phyloP scores from a whole-genome alignment of 1,140 invertebrate species.

The Ceratoteleas bidentatus region DNA sequence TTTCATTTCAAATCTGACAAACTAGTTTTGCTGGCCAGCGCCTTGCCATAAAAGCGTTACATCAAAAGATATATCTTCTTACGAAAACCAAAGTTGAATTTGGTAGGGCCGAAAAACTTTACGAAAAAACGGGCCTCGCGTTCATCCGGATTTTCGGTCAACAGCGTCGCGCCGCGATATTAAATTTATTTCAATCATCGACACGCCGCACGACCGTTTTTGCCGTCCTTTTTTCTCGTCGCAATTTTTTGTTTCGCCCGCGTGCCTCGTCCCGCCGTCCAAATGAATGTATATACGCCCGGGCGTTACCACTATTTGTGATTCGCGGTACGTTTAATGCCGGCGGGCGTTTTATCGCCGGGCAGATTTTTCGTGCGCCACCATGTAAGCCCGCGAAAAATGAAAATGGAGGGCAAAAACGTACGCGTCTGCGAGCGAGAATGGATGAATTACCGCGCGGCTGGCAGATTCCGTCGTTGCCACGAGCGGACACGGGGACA shows the following conservation, averaged over 20 bases:
- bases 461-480: conserved; percentile 75
- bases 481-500: conserved; percentile 64
- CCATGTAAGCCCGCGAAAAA: conserved; percentile 64
- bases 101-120: no score
- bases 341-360: conserved; percentile 57
- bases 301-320: conserved; percentile 58
- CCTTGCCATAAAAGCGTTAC: no score
- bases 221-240: conserved; percentile 21
- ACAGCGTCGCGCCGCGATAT: no score
- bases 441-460: conserved; percentile 77
- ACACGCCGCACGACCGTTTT: conserved; percentile 48
- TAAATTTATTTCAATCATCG: conserved; percentile 66
- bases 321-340: conserved; percentile 65
- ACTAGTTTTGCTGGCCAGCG: no score
- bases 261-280: not conserved
- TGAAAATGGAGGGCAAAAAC: conserved; percentile 74
- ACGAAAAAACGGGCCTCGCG: no score
- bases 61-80: no score
- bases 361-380: conserved; percentile 59
- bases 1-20: no score
- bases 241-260: conserved; percentile 11
- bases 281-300: conserved; percentile 62
- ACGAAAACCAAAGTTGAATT: no score
- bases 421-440: conserved; percentile 67
- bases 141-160: no score